A percentile compares a stretch with the other conserved stretches of the same genome.
Conservation (phyloP, 2,797 vertebrate species). For the Catamblyrhynchus diadema region DNA sequence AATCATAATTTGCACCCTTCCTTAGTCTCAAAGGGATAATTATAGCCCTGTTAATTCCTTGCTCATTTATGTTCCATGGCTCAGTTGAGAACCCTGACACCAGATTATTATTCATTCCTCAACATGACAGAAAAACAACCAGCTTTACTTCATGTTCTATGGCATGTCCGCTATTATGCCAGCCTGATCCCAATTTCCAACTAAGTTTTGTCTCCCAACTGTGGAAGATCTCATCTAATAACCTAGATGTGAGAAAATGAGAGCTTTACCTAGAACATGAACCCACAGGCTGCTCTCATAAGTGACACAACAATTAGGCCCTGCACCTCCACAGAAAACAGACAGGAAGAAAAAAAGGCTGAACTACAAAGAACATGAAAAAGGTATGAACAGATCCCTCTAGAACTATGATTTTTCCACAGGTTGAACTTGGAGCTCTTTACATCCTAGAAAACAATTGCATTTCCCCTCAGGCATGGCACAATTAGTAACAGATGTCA, state of each 20-base stretch:
- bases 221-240: not conserved
- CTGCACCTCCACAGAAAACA: not conserved
- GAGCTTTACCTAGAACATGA: not conserved
- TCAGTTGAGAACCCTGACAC: slow-evolving; percentile 20
- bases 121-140: not conserved
- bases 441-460: not conserved
- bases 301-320: not conserved
- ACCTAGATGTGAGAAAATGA: not conserved
- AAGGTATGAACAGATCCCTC: not conserved
- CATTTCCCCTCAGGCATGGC: not conserved
- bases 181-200: not conserved
- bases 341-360: not conserved
- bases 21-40: not conserved
- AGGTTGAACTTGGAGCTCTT: not conserved
- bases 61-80: not conserved
- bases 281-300: not conserved
- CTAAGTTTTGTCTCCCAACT: not conserved
- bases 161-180: not conserved
- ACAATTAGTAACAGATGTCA: not conserved
- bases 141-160: not conserved
- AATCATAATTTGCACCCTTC: not conserved
- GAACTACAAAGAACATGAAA: not conserved
- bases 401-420: not conserved
- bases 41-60: slow-evolving; percentile 9
- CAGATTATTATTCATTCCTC: not conserved